Conservation (phyloP, 2,113 vertebrate species). For the Campylorhamphus procurvoides region DNA sequence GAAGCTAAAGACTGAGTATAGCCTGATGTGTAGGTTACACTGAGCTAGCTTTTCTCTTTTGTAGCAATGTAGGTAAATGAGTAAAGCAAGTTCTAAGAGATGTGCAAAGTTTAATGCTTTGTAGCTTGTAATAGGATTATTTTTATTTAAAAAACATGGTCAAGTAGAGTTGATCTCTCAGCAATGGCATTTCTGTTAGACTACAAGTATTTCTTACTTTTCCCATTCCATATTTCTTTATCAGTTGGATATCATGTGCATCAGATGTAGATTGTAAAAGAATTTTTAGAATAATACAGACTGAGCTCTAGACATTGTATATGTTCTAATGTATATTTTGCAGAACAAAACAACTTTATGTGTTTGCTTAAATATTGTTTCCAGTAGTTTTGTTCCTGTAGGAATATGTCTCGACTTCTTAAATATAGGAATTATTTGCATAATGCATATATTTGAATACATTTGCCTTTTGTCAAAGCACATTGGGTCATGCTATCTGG, state of each 20-base stretch:
- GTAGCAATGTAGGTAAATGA: neutral
- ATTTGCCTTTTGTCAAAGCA: neutral
- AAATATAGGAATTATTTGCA: neutral
- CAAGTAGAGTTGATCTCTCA: neutral
- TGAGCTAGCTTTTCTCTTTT: neutral
- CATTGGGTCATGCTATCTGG: neutral
- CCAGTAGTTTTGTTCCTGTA: neutral
- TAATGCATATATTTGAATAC: neutral
- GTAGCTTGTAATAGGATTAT: neutral
- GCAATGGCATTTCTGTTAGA: neutral
- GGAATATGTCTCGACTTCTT: slow-evolving; percentile 23
- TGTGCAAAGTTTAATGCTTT: neutral
- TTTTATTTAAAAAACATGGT: neutral
- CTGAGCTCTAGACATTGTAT: neutral
- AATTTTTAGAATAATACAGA: neutral
- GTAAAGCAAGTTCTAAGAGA: neutral
- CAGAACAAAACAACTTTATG: neutral
- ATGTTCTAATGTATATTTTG: neutral
- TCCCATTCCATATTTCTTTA: neutral
- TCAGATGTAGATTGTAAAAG: neutral
- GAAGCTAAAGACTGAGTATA: neutral
- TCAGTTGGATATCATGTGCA: neutral
- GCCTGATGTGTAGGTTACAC: neutral
- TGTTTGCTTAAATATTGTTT: neutral
- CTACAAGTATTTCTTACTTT: neutral